These are phyloP conservation scores for Acronicta psi DNA, from an alignment of 2,888 invertebrate genomes.

Conservation along the genomic window DNA sequence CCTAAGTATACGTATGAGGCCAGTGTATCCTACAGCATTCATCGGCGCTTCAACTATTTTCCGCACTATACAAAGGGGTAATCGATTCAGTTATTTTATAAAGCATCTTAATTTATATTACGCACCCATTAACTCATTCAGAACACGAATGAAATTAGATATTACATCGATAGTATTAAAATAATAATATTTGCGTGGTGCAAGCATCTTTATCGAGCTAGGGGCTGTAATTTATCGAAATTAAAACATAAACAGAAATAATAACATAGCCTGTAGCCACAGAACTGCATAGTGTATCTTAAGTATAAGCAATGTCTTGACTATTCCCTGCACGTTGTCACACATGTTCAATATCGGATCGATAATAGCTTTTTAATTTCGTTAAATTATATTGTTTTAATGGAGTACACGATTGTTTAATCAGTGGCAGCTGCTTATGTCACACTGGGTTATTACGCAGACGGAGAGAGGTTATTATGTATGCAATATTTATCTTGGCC, in stretches of 20 bases:
- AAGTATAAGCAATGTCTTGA: conserved; percentile 24
- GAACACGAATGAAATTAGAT: conserved; percentile 8
- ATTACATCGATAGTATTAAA: neutral
- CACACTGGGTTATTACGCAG: conserved; percentile 54
- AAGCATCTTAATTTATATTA: conserved; percentile 23
- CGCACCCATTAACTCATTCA: conserved; percentile 24
- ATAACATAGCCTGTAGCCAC: conserved; percentile 23
- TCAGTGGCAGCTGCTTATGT: conserved; percentile 67
- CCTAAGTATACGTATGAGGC: too few relatives aligned
- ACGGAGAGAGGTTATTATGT: conserved; percentile 61
- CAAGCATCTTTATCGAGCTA: conserved; percentile 15
- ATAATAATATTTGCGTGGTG: conserved; percentile 15
- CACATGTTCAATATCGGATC: conserved; percentile 43
- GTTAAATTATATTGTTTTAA: conserved; percentile 63
- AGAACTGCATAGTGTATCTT: conserved; percentile 9
- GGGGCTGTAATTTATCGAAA: conserved; percentile 33
- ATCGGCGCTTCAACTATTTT: too few relatives aligned
- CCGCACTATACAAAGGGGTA: too few relatives aligned
- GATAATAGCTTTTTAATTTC: conserved; percentile 62
- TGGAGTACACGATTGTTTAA: conserved; percentile 67
- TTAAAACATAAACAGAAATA: conserved; percentile 37
- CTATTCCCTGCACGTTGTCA: conserved; percentile 41
- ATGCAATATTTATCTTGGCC: conserved; percentile 73
- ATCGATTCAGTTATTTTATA: conserved; percentile 8
- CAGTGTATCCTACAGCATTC: too few relatives aligned